A percentile compares a stretch with the other conserved stretches of the same genome.
Conservation (phyloP, 2,888 invertebrate genomes). For the Dascillus cervinus region DNA sequence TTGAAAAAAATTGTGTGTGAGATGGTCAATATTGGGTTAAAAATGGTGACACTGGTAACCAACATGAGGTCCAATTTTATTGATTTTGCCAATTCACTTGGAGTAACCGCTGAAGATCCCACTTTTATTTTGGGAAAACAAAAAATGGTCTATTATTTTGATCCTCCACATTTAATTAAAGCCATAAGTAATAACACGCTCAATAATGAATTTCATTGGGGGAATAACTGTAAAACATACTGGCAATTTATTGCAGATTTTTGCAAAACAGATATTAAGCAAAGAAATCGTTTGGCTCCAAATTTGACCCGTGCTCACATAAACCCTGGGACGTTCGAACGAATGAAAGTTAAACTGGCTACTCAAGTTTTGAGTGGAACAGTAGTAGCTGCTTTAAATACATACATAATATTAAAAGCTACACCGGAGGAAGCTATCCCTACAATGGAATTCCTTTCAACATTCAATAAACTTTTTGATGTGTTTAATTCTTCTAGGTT, state of each 20-base stretch:
- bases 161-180: too few species aligned
- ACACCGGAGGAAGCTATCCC: conserved; percentile 11
- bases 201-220: conserved; percentile 10
- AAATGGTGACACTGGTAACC: too few species aligned
- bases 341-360: conserved; percentile 20
- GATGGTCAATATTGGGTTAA: too few species aligned
- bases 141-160: too few species aligned
- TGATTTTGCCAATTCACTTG: too few species aligned
- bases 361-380: conserved; percentile 19
- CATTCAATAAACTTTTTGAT: conserved; percentile 22
- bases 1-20: too few species aligned
- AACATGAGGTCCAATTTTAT: too few species aligned
- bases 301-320: conserved; percentile 19
- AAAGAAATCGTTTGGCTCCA: conserved; percentile 11
- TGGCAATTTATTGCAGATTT: conserved; percentile 16
- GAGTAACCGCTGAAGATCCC: too few species aligned
- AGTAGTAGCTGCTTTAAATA: conserved; percentile 18
- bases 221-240: conserved; percentile 8
- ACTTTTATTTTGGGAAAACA: too few species aligned
- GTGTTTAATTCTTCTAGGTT: conserved; percentile 21
- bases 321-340: conserved; percentile 18
- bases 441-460: conserved; percentile 16
- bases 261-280: conserved; percentile 15
- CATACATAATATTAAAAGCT: conserved; percentile 13
- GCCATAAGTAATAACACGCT: conserved; percentile 16